Conservation (phyloP, 2,888 invertebrate species). For the Lordiphosa fenestrarum region DNA sequence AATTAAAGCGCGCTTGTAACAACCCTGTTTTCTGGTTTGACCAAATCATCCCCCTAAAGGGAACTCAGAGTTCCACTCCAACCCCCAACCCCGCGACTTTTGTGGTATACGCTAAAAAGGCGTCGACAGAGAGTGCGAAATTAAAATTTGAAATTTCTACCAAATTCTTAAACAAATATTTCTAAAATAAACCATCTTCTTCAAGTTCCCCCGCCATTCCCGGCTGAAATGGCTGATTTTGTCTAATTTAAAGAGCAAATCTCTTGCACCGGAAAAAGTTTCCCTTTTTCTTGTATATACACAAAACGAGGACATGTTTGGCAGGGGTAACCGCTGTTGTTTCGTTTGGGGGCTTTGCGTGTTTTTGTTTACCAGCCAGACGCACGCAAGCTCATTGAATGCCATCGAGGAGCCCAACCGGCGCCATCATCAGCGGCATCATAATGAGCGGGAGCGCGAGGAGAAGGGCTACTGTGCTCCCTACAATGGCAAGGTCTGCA, state of each 20-base stretch:
- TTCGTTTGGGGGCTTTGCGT: constrained; percentile 55
- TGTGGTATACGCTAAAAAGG: constrained; percentile 69
- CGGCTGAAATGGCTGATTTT: too few species aligned
- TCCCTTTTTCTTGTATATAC: neutral
- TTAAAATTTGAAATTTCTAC: constrained; percentile 18
- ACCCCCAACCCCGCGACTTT: constrained; percentile 20
- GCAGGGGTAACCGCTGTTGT: constrained; percentile 20
- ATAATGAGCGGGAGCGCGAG: constrained; percentile 53
- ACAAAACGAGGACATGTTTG: constrained; percentile 4
- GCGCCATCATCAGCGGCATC: constrained; percentile 67
- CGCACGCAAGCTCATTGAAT: constrained; percentile 58
- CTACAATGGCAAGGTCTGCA: constrained; percentile 92
- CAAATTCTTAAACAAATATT: neutral
- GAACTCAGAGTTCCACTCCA: constrained; percentile 13
- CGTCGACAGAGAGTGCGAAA: constrained; percentile 59
- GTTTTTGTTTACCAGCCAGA: constrained; percentile 70
- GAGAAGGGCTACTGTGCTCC: constrained; percentile 89
- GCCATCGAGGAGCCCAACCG: constrained; percentile 62
- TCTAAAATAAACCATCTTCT: too few species aligned
- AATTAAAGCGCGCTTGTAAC: constrained; percentile 48
- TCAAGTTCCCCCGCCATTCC: too few species aligned
- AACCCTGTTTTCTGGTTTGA: constrained; percentile 57
- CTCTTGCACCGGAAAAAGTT: too few species aligned
- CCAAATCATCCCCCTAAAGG: constrained; percentile 68
- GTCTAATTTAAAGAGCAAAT: too few species aligned